These are phyloP conservation scores for Podarcis muralis DNA, from an alignment of 2,113 vertebrate species.

Conservation along the genomic window DNA sequence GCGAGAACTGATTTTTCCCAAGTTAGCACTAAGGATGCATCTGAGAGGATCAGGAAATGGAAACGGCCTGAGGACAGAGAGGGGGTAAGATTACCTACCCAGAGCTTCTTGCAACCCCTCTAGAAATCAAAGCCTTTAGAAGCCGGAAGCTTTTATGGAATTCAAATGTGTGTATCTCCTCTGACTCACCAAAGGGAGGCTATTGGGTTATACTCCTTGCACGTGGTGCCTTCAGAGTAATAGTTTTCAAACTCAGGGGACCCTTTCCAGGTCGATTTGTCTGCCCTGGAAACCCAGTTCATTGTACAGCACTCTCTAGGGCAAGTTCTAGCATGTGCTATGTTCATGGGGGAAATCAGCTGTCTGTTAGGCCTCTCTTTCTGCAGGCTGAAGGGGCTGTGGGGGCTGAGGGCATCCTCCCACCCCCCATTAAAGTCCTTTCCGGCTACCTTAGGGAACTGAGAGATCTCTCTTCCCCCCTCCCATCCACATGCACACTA, in stretches of 20 bases:
- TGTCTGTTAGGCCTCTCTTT: too few species aligned
- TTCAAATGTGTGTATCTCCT: not conserved
- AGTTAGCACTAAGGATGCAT: constrained; percentile 69
- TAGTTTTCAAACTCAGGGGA: not conserved
- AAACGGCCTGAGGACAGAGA: constrained; percentile 18
- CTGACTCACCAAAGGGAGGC: too few species aligned
- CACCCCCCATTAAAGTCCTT: not conserved
- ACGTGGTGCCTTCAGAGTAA: not conserved
- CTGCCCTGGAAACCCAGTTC: not conserved
- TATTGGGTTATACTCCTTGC: constrained; percentile 4
- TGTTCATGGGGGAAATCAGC: not conserved
- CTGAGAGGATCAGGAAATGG: constrained; percentile 67
- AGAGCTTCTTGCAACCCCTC: constrained; percentile 7
- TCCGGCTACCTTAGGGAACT: not conserved
- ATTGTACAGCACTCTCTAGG: not conserved
- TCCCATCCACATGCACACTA: not conserved
- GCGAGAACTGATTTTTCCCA: constrained; percentile 73
- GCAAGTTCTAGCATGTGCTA: not conserved
- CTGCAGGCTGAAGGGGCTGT: not conserved
- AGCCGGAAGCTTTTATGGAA: constrained; percentile 21
- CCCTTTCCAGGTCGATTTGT: not conserved
- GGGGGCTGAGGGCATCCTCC: not conserved
- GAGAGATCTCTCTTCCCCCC: not conserved
- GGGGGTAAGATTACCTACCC: not conserved
- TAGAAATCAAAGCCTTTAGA: constrained; percentile 34